These are phyloP conservation scores for Rotaria magnacalcarata DNA, from an alignment of 2,888 invertebrate genomes.

Conservation along the genomic window DNA sequence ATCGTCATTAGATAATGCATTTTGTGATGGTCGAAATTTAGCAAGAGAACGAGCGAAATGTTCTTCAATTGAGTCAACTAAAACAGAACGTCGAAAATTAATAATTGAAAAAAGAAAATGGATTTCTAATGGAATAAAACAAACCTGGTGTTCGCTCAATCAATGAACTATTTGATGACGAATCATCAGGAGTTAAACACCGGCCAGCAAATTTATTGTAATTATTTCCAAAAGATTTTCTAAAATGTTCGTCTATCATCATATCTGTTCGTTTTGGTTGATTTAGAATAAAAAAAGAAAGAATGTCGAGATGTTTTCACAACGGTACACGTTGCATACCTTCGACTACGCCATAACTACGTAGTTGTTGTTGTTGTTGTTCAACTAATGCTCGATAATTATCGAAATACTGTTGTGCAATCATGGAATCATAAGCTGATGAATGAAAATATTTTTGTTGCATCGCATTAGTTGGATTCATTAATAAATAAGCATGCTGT, in stretches of 20 bases:
- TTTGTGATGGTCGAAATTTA: neutral
- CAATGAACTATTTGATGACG: constrained; percentile 2
- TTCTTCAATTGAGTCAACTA: constrained; percentile 32
- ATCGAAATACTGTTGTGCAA: neutral
- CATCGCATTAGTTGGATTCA: neutral
- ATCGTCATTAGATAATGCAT: constrained; percentile 1
- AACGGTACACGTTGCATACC: neutral
- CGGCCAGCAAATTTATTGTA: constrained; percentile 53
- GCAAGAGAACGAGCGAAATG: constrained; percentile 17
- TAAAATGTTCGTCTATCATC: constrained; percentile 89
- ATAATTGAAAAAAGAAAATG: neutral
- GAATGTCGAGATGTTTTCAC: neutral
- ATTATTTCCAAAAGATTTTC: constrained; percentile 73
- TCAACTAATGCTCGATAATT: neutral
- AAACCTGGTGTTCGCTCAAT: constrained; percentile 9
- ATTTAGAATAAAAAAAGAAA: neutral
- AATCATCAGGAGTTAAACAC: constrained; percentile 44
- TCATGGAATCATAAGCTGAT: neutral
- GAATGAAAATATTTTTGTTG: neutral
- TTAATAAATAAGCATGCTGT: neutral
- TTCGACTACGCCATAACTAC: neutral
- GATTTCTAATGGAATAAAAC: neutral
- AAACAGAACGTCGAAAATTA: neutral
- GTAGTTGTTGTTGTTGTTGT: neutral
- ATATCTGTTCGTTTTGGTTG: constrained; percentile 64